Percentiles rank a stretch among this genome's conserved stretches.
phyloP scores from a whole-genome alignment of 1,140 invertebrate species.

The Drosophila aff. region DNA sequence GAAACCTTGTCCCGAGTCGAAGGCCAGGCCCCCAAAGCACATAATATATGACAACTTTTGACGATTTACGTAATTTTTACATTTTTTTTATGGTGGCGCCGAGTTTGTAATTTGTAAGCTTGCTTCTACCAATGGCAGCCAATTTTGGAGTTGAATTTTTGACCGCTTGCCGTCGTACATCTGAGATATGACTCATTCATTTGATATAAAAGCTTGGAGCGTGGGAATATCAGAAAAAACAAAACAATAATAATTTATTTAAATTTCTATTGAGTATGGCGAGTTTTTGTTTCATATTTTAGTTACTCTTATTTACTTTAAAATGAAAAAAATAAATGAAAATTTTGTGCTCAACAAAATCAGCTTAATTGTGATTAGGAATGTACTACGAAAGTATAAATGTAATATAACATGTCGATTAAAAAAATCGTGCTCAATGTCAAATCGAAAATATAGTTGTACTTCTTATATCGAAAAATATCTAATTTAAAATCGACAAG shows the following conservation, averaged over 20 bases:
- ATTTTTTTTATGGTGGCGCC: slow-evolving; percentile 21
- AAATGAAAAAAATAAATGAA: too few relatives aligned
- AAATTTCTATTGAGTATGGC: neutral
- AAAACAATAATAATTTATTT: neutral
- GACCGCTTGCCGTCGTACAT: slow-evolving; percentile 21
- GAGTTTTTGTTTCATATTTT: too few relatives aligned
- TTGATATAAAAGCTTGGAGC: slow-evolving; percentile 14
- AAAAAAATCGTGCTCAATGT: too few relatives aligned
- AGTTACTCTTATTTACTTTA: too few relatives aligned
- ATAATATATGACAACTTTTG: slow-evolving; percentile 56
- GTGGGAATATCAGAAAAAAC: slow-evolving; percentile 37
- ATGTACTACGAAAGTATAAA: too few relatives aligned
- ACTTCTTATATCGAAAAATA: neutral
- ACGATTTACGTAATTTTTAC: slow-evolving; percentile 52
- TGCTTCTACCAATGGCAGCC: slow-evolving; percentile 23
- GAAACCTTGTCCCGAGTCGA: slow-evolving; percentile 56
- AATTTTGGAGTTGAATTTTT: slow-evolving; percentile 40
- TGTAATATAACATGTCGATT: too few relatives aligned
- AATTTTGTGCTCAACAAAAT: too few relatives aligned
- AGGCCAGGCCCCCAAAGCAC: slow-evolving; percentile 47
- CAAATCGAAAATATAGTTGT: neutral
- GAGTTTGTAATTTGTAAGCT: slow-evolving; percentile 49
- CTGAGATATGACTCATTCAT: slow-evolving; percentile 36
- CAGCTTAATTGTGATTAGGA: too few relatives aligned
- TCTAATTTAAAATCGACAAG: neutral